Evolutionary conservation across 2,797 vertebrate species (phyloP).

Genomic region (Ataeniobius toweri): DNA sequence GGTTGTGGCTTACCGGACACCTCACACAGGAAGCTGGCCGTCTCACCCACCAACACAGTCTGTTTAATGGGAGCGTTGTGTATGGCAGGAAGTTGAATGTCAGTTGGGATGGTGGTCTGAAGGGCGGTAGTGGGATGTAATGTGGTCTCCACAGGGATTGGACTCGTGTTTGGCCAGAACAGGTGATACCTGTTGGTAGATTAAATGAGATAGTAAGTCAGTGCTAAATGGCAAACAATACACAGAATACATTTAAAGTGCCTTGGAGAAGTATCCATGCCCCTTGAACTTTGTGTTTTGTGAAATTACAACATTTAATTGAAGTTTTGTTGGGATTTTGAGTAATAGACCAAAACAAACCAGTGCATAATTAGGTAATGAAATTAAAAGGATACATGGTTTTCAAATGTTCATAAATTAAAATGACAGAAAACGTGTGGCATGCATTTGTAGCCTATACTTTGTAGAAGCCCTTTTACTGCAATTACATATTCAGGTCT

Average conservation of each 20-base stretch:
- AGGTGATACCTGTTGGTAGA: conserved; percentile 89
- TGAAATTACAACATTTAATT: not conserved
- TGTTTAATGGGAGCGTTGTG: conserved; percentile 86
- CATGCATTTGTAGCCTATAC: not conserved
- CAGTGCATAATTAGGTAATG: not conserved
- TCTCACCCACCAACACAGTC: conserved; percentile 89
- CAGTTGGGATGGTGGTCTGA: conserved; percentile 84
- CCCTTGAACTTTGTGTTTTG: not conserved
- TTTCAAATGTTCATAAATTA: not conserved
- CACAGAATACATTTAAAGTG: not conserved
- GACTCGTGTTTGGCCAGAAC: conserved; percentile 94
- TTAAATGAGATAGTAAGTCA: conserved; percentile 37
- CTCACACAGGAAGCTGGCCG: conserved; percentile 94
- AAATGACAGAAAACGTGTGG: not conserved
- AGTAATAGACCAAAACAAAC: not conserved
- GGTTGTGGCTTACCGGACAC: conserved; percentile 91
- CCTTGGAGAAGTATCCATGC: not conserved
- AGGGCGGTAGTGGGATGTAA: conserved; percentile 87
- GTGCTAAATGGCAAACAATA: conserved; percentile 2
- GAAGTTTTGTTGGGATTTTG: not conserved
- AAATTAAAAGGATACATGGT: not conserved
- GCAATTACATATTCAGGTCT: not conserved
- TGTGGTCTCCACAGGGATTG: conserved; percentile 89
- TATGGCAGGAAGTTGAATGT: conserved; percentile 83
- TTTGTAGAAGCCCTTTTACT: not conserved